Conservation (phyloP, 1,140 invertebrate genomes). For the Microvelia longipes region DNA sequence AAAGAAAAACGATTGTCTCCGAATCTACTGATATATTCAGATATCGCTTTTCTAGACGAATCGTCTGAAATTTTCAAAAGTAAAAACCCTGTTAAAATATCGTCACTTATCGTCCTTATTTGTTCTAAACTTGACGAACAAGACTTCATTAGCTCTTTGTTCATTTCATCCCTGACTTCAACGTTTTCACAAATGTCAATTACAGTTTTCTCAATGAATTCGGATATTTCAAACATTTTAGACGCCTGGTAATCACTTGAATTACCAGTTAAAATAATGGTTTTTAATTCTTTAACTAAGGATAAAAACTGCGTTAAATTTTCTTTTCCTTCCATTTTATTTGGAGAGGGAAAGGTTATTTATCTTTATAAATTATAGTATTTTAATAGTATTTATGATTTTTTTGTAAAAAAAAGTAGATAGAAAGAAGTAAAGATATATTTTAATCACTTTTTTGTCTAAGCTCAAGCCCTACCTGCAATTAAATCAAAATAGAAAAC, state of each 20-base stretch:
- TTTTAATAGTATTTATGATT: too few species aligned
- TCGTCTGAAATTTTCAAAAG: neutral
- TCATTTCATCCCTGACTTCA: neutral
- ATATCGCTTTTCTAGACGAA: neutral
- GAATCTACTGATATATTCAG: neutral
- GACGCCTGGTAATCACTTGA: neutral
- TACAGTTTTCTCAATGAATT: neutral
- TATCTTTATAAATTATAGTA: too few species aligned
- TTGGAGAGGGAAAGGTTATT: too few species aligned
- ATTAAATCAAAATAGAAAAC: neutral
- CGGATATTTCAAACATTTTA: neutral
- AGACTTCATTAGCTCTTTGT: neutral
- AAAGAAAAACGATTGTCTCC: neutral
- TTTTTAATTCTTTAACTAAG: neutral
- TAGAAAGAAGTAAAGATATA: too few species aligned
- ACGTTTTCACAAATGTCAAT: neutral
- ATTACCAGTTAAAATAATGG: neutral
- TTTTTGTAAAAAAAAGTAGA: too few species aligned
- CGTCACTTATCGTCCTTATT: neutral
- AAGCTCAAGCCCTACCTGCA: neutral
- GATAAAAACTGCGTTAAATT: neutral
- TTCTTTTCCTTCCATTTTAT: neutral
- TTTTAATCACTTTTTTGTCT: neutral
- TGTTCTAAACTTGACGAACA: neutral
- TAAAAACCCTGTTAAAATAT: neutral